Percentiles rank a stretch among this genome's conserved stretches.
Evolutionary conservation across 2,797 vertebrate genomes (phyloP).

Genomic region (Simalia tracyae): DNA sequence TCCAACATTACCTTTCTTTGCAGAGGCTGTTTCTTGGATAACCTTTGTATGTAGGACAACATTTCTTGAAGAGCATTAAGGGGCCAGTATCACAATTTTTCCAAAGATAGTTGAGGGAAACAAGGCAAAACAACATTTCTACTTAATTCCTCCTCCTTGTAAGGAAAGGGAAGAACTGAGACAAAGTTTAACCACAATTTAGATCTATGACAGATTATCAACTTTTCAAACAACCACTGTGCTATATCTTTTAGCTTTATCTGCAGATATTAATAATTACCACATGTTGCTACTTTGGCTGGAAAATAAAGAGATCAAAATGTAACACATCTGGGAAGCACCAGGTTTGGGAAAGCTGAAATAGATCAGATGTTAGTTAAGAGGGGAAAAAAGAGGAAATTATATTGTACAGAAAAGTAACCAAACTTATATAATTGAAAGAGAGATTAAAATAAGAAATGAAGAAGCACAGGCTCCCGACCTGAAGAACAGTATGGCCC

Average conservation of each 20-base stretch:
- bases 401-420: too few relatives aligned
- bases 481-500: not conserved
- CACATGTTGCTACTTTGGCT: not conserved
- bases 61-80: constrained; percentile 12
- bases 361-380: not conserved
- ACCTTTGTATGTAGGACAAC: not conserved
- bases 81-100: not conserved
- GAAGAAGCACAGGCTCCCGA: not conserved
- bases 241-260: not conserved
- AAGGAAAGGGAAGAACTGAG: not conserved
- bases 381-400: too few relatives aligned
- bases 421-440: not conserved
- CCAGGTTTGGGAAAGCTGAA: not conserved
- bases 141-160: not conserved
- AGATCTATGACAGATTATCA: not conserved
- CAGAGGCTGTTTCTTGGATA: not conserved
- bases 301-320: not conserved
- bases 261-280: not conserved
- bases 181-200: not conserved
- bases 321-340: not conserved
- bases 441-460: not conserved
- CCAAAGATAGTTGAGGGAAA: not conserved
- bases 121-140: not conserved
- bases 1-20: not conserved
- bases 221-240: not conserved